These are phyloP conservation scores for Pyrocoelia pectoralis DNA, from an alignment of 2,888 invertebrate species.

Conservation along the genomic window DNA sequence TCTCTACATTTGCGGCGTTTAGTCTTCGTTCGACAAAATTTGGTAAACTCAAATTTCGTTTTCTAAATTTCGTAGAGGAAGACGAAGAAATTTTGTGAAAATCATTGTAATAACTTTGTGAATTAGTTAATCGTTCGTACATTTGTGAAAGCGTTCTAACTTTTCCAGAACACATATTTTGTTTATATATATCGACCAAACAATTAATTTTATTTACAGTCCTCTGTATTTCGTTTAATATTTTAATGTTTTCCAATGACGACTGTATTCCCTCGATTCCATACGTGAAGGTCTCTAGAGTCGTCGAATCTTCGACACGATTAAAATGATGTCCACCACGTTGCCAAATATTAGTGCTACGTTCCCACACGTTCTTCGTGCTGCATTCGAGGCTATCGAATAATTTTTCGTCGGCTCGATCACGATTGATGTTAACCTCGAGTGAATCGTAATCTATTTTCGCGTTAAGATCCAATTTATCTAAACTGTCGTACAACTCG, in stretches of 20 bases:
- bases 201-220: conserved; percentile 76
- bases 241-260: conserved; percentile 66
- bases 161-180: conserved; percentile 71
- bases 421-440: conserved; percentile 51
- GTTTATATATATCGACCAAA: conserved; percentile 63
- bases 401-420: conserved; percentile 44
- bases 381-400: conserved; percentile 54
- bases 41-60: conserved; percentile 72
- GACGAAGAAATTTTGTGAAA: conserved; percentile 60
- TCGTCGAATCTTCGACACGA: not conserved
- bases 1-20: conserved; percentile 14
- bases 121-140: conserved; percentile 71
- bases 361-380: conserved; percentile 45
- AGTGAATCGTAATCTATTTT: conserved; percentile 54
- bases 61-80: conserved; percentile 64
- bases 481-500: conserved; percentile 56
- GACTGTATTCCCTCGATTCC: conserved; percentile 51
- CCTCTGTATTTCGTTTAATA: conserved; percentile 71
- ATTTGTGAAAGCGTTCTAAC: conserved; percentile 75
- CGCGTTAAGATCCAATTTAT: conserved; percentile 49
- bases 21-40: conserved; percentile 56
- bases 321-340: not conserved
- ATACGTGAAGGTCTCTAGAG: conserved; percentile 23
- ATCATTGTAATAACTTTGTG: conserved; percentile 63
- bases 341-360: conserved; percentile 29